Percentiles rank a stretch among this genome's conserved stretches.
phyloP scores from a whole-genome alignment of 2,113 vertebrate species.

The Gasterosteus aculeatus region DNA sequence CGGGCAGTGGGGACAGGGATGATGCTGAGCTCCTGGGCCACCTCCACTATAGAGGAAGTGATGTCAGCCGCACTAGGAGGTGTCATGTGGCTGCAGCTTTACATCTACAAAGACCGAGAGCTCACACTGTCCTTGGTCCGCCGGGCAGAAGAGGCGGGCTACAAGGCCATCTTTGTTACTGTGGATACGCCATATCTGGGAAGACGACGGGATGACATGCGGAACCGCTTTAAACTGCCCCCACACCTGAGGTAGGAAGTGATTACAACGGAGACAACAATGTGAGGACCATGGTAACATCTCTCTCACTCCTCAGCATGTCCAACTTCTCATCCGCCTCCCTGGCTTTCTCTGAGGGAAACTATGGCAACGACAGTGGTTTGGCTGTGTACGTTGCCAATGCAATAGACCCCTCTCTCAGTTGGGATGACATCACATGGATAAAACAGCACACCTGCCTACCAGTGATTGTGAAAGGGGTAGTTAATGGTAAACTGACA shows the following conservation, averaged over 20 bases:
- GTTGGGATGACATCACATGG: conserved; percentile 91
- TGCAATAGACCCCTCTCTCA: conserved; percentile 88
- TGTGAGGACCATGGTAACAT: neutral
- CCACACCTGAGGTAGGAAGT: conserved; percentile 88
- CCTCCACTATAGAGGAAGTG: conserved; percentile 94
- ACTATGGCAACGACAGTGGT: conserved; percentile 88
- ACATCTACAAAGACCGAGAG: conserved; percentile 91
- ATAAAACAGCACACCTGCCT: conserved; percentile 86
- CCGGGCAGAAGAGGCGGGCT: conserved; percentile 87
- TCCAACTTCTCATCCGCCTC: conserved; percentile 89
- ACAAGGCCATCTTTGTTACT: conserved; percentile 91
- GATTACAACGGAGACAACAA: neutral
- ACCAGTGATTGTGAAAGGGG: conserved; percentile 90
- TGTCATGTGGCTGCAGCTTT: conserved; percentile 90
- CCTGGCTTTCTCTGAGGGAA: conserved; percentile 86
- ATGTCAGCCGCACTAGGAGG: conserved; percentile 60
- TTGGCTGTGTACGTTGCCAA: conserved; percentile 90
- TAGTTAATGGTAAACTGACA: conserved; percentile 84
- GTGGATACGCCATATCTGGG: conserved; percentile 94
- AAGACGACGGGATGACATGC: conserved; percentile 87
- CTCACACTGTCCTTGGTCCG: conserved; percentile 87
- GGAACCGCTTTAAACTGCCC: conserved; percentile 92
- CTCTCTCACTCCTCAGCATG: conserved; percentile 79
- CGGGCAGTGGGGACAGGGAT: conserved; percentile 86
- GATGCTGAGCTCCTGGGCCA: conserved; percentile 98